A percentile compares a stretch with the other conserved stretches of the same genome.
phyloP scores from a whole-genome alignment of 1,140 invertebrate genomes.

The Agraylea sexmaculata region DNA sequence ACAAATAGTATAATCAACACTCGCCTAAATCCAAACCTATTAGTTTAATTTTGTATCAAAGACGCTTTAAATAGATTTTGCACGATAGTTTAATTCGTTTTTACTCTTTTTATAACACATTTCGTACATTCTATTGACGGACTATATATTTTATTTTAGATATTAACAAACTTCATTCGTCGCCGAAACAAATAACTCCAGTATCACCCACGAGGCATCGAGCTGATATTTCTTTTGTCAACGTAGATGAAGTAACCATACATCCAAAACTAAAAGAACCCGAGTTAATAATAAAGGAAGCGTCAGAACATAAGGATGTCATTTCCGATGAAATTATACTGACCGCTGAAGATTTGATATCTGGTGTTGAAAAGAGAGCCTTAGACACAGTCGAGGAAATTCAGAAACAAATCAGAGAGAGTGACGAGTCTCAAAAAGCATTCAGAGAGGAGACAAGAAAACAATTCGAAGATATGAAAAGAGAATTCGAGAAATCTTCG shows the following conservation, averaged over 20 bases:
- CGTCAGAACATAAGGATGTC: too few relatives aligned
- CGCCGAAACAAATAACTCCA: conserved; percentile 25
- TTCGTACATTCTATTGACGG: not conserved
- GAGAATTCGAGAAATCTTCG: conserved; percentile 16
- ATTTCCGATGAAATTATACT: too few relatives aligned
- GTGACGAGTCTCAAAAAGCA: conserved; percentile 12
- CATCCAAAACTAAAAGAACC: conserved; percentile 17
- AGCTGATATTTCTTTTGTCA: conserved; percentile 34
- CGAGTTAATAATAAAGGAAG: too few relatives aligned
- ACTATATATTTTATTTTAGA: conserved; percentile 1
- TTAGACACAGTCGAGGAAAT: conserved; percentile 9
- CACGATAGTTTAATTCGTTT: too few relatives aligned
- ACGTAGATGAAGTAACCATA: conserved; percentile 36
- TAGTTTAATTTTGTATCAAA: too few relatives aligned
- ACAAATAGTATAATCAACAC: too few relatives aligned
- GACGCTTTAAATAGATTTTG: too few relatives aligned
- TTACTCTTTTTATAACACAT: not conserved
- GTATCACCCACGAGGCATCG: conserved; percentile 37
- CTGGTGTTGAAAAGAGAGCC: not conserved
- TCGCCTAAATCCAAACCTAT: too few relatives aligned
- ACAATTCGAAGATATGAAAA: conserved; percentile 19
- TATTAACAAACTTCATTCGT: not conserved
- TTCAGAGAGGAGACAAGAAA: conserved; percentile 19
- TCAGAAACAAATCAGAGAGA: conserved; percentile 5
- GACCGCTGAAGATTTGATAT: too few relatives aligned